A percentile compares a stretch with the other conserved stretches of the same genome.
Conservation (phyloP, 1,140 invertebrate species). For the Kradibia gibbosae region DNA sequence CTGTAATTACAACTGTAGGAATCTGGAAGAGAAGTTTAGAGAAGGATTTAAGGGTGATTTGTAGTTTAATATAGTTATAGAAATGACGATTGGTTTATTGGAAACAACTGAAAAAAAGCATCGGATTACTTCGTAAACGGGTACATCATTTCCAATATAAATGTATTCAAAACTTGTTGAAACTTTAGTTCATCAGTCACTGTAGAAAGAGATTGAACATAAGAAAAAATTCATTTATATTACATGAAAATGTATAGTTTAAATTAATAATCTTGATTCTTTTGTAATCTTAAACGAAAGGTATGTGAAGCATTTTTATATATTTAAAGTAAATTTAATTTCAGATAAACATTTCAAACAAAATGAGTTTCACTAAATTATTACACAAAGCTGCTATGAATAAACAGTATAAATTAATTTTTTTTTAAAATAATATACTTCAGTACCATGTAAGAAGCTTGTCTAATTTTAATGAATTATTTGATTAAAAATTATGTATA, state of each 20-base stretch:
- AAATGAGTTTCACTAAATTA: no score
- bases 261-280: not conserved
- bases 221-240: not conserved
- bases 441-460: no score
- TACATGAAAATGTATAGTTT: not conserved
- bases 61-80: not conserved
- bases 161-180: not conserved
- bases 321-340: not conserved
- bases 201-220: not conserved
- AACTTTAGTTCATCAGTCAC: not conserved
- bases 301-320: slow-evolving; percentile 37
- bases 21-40: not conserved
- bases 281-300: not conserved
- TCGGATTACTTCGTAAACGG: not conserved
- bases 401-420: no score
- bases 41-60: not conserved
- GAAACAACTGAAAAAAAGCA: not conserved
- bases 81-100: not conserved
- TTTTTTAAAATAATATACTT: no score
- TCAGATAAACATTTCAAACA: no score
- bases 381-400: no score
- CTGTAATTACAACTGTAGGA: not conserved
- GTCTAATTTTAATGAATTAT: no score
- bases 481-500: no score
- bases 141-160: not conserved